Percentiles rank a stretch among this genome's conserved stretches.
Evolutionary conservation across 2,113 vertebrate genomes (phyloP).

Genomic region (Pluvianellus socialis): DNA sequence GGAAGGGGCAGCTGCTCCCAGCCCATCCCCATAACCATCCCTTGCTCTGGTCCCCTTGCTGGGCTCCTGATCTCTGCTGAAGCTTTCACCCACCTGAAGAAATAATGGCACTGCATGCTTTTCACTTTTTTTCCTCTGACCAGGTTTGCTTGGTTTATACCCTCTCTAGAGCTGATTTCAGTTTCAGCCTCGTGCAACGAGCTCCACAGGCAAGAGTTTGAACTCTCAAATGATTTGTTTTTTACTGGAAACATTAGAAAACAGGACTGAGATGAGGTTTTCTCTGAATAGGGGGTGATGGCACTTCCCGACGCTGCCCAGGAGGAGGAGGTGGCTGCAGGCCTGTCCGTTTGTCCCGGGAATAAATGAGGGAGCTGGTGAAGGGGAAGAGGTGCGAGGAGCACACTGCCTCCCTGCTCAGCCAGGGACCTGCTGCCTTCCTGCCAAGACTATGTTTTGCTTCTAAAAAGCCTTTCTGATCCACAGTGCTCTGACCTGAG

Average conservation of each 20-base stretch:
- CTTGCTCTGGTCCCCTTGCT: not conserved
- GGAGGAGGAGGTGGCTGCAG: not conserved
- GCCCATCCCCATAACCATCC: accelerated
- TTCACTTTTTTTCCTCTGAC: not conserved
- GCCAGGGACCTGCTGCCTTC: not conserved
- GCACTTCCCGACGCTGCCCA: not conserved
- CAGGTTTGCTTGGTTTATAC: not conserved
- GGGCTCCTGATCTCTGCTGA: not conserved
- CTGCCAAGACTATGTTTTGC: not conserved
- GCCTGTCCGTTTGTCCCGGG: not conserved
- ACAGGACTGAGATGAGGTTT: not conserved
- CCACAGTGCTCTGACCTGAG: not conserved
- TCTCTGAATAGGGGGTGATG: not conserved
- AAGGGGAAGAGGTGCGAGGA: not conserved
- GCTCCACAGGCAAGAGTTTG: not conserved
- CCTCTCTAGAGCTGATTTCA: not conserved
- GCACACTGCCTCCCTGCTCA: not conserved
- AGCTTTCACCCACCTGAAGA: not conserved
- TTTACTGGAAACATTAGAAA: not conserved
- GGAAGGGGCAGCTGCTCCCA: not conserved
- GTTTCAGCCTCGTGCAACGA: not conserved
- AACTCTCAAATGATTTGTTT: slow-evolving; percentile 3
- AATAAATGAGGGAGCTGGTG: not conserved
- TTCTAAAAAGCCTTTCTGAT: not conserved
- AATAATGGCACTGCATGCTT: not conserved